Evolutionary conservation across 2,797 vertebrate species (phyloP).

Genomic region (Halcyon chelicuti): DNA sequence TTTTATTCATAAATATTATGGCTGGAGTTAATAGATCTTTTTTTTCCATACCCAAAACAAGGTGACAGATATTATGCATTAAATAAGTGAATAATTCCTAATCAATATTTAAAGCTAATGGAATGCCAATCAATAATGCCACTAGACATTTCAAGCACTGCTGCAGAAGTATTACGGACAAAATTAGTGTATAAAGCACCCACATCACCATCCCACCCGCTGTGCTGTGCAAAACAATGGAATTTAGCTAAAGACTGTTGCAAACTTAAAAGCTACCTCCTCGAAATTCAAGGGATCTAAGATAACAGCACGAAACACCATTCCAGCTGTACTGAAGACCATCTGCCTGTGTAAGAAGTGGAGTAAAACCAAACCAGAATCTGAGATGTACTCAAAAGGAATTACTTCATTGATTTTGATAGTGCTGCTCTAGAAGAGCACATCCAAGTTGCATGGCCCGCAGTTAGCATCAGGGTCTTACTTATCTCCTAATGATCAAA

Average conservation of each 20-base stretch:
- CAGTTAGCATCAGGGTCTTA: neutral
- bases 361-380: neutral
- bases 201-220: neutral
- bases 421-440: neutral
- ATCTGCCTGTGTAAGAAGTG: neutral
- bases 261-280: conserved; percentile 7
- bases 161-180: neutral
- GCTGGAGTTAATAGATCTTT: conserved; percentile 23
- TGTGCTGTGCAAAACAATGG: neutral
- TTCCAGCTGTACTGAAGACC: neutral
- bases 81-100: conserved; percentile 26
- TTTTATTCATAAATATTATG: conserved; percentile 52
- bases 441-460: neutral
- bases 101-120: conserved; percentile 63
- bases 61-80: neutral
- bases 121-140: conserved; percentile 19
- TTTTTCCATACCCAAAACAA: neutral
- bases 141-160: neutral
- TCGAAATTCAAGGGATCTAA: neutral
- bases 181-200: conserved; percentile 29
- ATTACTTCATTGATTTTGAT: neutral
- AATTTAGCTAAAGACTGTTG: conserved; percentile 1
- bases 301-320: neutral
- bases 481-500: neutral
- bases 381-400: neutral